Percentiles rank a stretch among this genome's conserved stretches.
Evolutionary conservation across 1,140 invertebrate species (phyloP).

Genomic region (Sminthurinus signatus): DNA sequence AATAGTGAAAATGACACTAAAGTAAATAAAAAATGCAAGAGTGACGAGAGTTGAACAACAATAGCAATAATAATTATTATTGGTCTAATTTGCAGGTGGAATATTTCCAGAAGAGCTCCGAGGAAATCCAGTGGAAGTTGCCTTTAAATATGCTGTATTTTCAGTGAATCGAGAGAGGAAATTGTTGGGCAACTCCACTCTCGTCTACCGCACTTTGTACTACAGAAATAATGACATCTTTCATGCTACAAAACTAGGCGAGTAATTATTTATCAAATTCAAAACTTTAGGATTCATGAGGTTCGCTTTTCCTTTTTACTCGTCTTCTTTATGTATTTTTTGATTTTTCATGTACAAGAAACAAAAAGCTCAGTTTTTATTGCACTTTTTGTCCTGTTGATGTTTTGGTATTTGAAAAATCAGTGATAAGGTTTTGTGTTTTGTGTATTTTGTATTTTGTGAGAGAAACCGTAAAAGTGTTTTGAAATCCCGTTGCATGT

Average conservation of each 20-base stretch:
- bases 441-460: too few species aligned
- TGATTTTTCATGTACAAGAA: too few species aligned
- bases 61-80: neutral
- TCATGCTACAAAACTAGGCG: slow-evolving; percentile 84
- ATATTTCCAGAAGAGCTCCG: slow-evolving; percentile 84
- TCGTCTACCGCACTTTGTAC: slow-evolving; percentile 86
- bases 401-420: too few species aligned
- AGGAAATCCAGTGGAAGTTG: slow-evolving; percentile 66
- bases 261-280: too few species aligned
- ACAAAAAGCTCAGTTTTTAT: too few species aligned
- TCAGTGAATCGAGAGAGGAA: slow-evolving; percentile 78
- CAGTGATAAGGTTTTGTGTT: too few species aligned
- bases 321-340: too few species aligned
- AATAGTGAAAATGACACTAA: neutral
- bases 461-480: too few species aligned
- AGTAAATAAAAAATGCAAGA: neutral
- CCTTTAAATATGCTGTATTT: slow-evolving; percentile 89
- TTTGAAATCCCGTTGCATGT: too few species aligned
- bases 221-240: slow-evolving; percentile 80
- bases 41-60: neutral
- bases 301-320: too few species aligned
- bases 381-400: too few species aligned
- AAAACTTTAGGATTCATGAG: too few species aligned
- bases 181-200: slow-evolving; percentile 72
- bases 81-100: slow-evolving; percentile 58